Conservation (phyloP, 64 coral and sea anemone genomes). For the Dendronephthya gigantea region DNA sequence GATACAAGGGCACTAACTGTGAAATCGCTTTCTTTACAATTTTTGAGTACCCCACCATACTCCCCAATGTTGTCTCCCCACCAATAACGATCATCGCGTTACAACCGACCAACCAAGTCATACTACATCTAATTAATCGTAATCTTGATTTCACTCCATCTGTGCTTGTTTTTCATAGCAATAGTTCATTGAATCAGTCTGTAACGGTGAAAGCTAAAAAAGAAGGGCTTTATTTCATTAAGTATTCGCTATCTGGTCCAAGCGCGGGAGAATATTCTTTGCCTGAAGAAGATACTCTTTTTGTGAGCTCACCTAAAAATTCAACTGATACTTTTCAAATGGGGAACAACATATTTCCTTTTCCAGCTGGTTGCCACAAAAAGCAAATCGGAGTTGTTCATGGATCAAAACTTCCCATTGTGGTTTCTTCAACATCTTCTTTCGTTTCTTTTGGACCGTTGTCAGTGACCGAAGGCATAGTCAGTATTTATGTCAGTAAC, state of each 20-base stretch:
- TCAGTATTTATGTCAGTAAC: not conserved
- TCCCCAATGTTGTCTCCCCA: not conserved
- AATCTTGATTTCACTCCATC: not conserved
- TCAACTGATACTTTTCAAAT: not conserved
- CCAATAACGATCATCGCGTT: not conserved
- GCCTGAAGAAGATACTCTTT: not conserved
- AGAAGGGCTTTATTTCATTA: not conserved
- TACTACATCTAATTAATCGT: not conserved
- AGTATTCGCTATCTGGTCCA: not conserved
- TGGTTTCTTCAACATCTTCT: not conserved
- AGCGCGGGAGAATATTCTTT: not conserved
- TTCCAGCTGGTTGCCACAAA: not conserved
- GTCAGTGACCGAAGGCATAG: not conserved
- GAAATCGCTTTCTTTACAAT: not conserved
- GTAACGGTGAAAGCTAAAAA: not conserved
- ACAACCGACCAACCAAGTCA: not conserved
- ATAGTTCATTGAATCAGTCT: not conserved
- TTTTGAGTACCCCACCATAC: not conserved
- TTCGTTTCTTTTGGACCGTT: not conserved
- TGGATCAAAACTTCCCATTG: not conserved
- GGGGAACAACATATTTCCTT: not conserved
- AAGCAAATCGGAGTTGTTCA: not conserved
- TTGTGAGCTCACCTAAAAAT: not conserved
- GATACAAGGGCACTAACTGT: not conserved
- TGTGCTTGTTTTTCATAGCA: not conserved